Base-by-base conservation (phyloP, 64 coral and sea anemone species). In the Hydrozoanthus tunicans region DNA sequence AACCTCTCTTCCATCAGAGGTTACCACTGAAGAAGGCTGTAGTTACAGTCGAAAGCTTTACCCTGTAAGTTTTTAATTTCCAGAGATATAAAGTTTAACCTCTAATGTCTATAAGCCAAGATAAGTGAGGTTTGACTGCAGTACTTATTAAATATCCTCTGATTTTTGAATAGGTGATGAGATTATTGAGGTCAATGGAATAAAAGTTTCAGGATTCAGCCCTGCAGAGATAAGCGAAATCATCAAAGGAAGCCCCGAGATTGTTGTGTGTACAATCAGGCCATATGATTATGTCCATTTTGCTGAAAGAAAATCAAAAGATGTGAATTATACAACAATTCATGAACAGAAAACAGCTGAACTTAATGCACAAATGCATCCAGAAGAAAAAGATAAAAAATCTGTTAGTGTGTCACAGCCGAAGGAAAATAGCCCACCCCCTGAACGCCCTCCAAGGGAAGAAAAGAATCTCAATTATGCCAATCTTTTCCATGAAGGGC, bases 151-250 rank as follows among this genome's bases (percentile, higher is more conserved):
- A 27, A 43, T 76, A 8, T 76, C 4, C 1, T 76, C 72, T 76
- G 7, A 43, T 76, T 25, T 73, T 5, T 73, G 24, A 53, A 53
- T 14, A 82, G 80, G 80, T 82, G 80, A 82, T 82, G 80, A 82
- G 60, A 82, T 82, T 15, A 82, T 82, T 51, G 80, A 82, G 13
- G 80, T 82, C 59, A 82, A 82, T 53, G 80, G 80, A 15, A 82
- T 82, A 9, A 82, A 82, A 63, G 80, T 82, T 8, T 82, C 80
- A 8, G 80, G 80, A 7, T 82, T 62, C 60, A 82, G 80, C 5
- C 80, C 80, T 3, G 11, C 58, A 43, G 80, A 82, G 60, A 82
- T 82, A 27, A 82, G 80, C 64, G 80, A 82, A 65, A 82, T 82
- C 25, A 82, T 82, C 10, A 82, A 65, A 82, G 80, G 80, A 5